phyloP scores from a whole-genome alignment of 2,113 vertebrate species.

The Hypocryptadius cinnamomeus region DNA sequence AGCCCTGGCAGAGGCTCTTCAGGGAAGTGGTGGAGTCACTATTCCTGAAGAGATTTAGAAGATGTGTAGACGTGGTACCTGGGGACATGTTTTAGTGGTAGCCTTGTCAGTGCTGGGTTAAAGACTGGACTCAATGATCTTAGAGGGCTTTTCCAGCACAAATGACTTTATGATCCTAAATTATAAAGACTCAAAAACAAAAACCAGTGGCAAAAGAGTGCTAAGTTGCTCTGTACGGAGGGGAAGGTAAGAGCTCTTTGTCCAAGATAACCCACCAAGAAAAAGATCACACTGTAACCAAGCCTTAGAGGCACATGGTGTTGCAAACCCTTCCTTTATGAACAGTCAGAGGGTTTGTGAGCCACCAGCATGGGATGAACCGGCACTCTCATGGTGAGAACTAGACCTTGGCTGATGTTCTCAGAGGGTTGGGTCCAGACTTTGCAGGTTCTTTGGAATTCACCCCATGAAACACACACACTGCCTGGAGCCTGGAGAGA shows the following conservation, averaged over 20 bases:
- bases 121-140: background rate
- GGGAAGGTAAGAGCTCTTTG: background rate
- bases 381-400: background rate
- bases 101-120: background rate
- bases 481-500: background rate
- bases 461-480: rapidly evolving
- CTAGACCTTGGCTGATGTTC: background rate
- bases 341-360: background rate
- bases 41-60: background rate
- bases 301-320: background rate
- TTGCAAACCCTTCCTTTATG: background rate
- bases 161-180: background rate
- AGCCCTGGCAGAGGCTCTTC: background rate
- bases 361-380: background rate
- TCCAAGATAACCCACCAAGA: background rate
- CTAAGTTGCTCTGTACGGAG: background rate
- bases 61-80: background rate
- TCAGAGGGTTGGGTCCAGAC: background rate
- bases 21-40: background rate
- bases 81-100: background rate
- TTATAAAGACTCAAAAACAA: background rate
- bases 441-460: background rate
- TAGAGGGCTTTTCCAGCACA: background rate
- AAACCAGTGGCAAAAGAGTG: background rate
- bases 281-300: background rate